A percentile compares a stretch with the other conserved stretches of the same genome.
Evolutionary conservation across 1,140 invertebrate species (phyloP).

Genomic region (Pseudomyrmex pallidus): DNA sequence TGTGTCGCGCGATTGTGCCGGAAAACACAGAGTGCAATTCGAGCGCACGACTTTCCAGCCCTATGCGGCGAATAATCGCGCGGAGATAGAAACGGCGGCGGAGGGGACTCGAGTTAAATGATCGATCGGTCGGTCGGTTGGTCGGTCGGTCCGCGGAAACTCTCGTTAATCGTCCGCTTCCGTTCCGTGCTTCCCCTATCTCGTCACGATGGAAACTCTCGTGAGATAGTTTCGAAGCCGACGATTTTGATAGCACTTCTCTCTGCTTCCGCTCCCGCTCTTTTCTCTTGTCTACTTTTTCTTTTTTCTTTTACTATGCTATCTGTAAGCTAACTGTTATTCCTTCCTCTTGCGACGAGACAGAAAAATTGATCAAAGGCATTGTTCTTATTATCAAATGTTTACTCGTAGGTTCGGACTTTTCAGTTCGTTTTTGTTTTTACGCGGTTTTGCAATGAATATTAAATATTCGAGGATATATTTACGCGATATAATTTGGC

Average conservation of each 20-base stretch:
- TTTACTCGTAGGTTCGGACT: slow-evolving; percentile 32
- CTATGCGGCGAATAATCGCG: slow-evolving; percentile 51
- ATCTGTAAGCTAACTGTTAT: slow-evolving; percentile 17
- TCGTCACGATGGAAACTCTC: slow-evolving; percentile 59
- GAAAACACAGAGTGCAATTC: slow-evolving; percentile 40
- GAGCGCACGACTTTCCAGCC: slow-evolving; percentile 56
- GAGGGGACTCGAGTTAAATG: slow-evolving; percentile 32
- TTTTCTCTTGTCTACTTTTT: neutral
- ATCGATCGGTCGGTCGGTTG: slow-evolving; percentile 57
- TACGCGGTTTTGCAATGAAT: neutral
- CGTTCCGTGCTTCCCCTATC: slow-evolving; percentile 54
- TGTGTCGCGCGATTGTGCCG: slow-evolving; percentile 1
- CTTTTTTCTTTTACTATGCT: neutral
- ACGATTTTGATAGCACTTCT: slow-evolving; percentile 46
- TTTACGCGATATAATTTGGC: slow-evolving; percentile 17
- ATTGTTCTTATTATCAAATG: slow-evolving; percentile 47
- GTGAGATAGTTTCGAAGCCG: slow-evolving; percentile 62
- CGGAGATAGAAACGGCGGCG: slow-evolving; percentile 45
- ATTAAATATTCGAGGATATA: slow-evolving; percentile 16
- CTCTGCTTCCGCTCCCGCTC: neutral
- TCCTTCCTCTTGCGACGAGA: slow-evolving; percentile 22
- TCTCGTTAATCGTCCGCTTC: slow-evolving; percentile 77
- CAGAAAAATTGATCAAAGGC: slow-evolving; percentile 65
- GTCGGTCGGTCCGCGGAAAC: slow-evolving; percentile 73
- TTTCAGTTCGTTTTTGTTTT: neutral